Evolutionary conservation across 1,140 invertebrate genomes (phyloP), one percentile per base, ranked within the genome.

Genomic region (Drosophila biarmipes): DNA sequence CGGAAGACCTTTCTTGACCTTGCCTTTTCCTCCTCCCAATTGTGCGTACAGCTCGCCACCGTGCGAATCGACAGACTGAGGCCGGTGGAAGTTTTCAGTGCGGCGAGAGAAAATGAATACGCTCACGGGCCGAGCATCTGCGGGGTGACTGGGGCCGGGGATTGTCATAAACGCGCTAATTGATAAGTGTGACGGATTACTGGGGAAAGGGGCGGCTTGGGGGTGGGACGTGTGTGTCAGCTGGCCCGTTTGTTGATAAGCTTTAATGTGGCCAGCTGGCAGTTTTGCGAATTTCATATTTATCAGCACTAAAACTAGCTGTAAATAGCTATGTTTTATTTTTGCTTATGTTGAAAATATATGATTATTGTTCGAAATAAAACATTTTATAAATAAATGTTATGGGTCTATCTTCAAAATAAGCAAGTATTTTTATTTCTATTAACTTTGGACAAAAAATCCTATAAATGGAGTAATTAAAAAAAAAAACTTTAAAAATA

Each of bases 1-100:
- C n/a, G 19, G 14, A 68, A 89, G 84, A 89, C 84, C 84, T 89
- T 89, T 76, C 21, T 64, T 84, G 84, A 89, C 84, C 84, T 89
- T 89, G 84, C 27, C 61, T 27, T 19, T 17, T 80, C 42, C 21
- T 31, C 24, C 29, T 31, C 15, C 21, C 19, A 57, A 35, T 53
- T 56, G 40, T 67, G 54, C 55, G 73, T 74, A 17, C 63, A 49
- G 40, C 34, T n/a, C 46, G 69, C 58, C 46, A 29, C 31, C 37
- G 54, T 45, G 67, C 62, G 54, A 62, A 49, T 43, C 54, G 53
- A 72, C 29, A 27, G 62, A 80, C 58, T 64, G 45, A 63, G 14
- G 49, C 34, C 45, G 43, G 40, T 73, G 48, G 45, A 73, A 64
- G 53, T 76, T 64, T 73, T 79, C 48, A 46, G 61, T 53, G 31